These are phyloP conservation scores for Argyrosomus regius DNA, from an alignment of 2,797 vertebrate species.

Conservation along the genomic window DNA sequence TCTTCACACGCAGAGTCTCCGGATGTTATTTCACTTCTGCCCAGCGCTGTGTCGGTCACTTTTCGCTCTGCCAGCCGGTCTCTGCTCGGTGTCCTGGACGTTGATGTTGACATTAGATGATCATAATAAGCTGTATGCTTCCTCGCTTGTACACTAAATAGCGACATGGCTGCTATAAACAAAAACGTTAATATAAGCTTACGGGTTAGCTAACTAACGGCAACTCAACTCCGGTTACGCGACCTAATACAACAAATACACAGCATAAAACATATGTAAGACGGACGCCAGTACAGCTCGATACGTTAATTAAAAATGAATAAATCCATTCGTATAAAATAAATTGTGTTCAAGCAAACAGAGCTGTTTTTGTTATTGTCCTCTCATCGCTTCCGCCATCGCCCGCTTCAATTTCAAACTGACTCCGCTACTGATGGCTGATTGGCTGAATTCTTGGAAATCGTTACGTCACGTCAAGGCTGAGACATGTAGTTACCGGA, in stretches of 20 bases:
- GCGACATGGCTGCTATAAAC: conserved; percentile 66
- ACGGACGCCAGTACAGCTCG: not conserved
- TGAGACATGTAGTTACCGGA: accelerated
- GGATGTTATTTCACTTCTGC: conserved; percentile 28
- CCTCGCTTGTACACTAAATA: conserved; percentile 75
- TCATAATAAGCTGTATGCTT: conserved; percentile 79
- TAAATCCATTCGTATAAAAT: conserved; percentile 22
- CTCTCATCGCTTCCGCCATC: conserved; percentile 69
- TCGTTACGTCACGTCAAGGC: conserved; percentile 36
- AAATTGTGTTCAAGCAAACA: not conserved
- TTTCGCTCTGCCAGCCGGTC: conserved; percentile 43
- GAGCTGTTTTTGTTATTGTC: conserved; percentile 54
- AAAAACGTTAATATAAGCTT: not conserved
- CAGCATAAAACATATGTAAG: not conserved
- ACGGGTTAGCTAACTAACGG: not conserved
- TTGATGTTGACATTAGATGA: conserved; percentile 58
- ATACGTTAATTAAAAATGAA: not conserved
- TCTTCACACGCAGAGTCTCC: conserved; percentile 57
- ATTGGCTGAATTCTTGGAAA: conserved; percentile 75
- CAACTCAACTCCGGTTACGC: not conserved
- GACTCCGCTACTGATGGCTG: conserved; percentile 8
- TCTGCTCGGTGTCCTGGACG: conserved; percentile 53
- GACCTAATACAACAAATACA: not conserved
- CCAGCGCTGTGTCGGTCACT: conserved; percentile 1
- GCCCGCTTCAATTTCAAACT: conserved; percentile 87